Evolutionary conservation across 2,888 invertebrate genomes (phyloP).

Genomic region (Patella depressa): DNA sequence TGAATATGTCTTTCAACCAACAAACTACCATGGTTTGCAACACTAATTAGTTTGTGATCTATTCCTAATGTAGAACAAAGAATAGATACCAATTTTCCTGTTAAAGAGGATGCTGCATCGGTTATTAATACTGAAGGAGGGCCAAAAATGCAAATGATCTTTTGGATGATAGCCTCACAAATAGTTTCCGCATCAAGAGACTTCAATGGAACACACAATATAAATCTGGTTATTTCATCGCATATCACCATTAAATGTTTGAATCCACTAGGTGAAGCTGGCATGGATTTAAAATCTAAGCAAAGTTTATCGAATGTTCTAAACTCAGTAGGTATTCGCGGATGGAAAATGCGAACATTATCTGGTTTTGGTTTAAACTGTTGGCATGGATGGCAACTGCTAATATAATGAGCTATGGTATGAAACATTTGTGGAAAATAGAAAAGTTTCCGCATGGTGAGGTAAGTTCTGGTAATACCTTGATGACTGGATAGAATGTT

Average conservation of each 20-base stretch:
- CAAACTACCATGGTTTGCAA: background rate
- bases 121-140: background rate
- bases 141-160: slow-evolving; percentile 1
- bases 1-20: background rate
- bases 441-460: background rate
- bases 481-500: background rate
- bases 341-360: background rate
- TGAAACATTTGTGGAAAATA: background rate
- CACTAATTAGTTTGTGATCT: background rate
- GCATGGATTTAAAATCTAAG: background rate
- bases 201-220: slow-evolving; percentile 4
- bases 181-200: background rate
- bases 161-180: slow-evolving; percentile 9
- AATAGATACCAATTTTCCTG: background rate
- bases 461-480: slow-evolving; percentile 1
- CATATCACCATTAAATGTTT: slow-evolving; percentile 5
- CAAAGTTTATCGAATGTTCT: background rate
- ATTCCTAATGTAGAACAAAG: background rate
- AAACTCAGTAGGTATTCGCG: background rate
- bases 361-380: slow-evolving; percentile 3
- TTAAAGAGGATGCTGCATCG: background rate
- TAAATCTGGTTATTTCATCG: slow-evolving; percentile 6
- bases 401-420: background rate
- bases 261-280: background rate
- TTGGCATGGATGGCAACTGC: background rate